Percentiles rank a stretch among this genome's conserved stretches.
phyloP scores from a whole-genome alignment of 2,113 vertebrate species.

The Pandion haliaetus region DNA sequence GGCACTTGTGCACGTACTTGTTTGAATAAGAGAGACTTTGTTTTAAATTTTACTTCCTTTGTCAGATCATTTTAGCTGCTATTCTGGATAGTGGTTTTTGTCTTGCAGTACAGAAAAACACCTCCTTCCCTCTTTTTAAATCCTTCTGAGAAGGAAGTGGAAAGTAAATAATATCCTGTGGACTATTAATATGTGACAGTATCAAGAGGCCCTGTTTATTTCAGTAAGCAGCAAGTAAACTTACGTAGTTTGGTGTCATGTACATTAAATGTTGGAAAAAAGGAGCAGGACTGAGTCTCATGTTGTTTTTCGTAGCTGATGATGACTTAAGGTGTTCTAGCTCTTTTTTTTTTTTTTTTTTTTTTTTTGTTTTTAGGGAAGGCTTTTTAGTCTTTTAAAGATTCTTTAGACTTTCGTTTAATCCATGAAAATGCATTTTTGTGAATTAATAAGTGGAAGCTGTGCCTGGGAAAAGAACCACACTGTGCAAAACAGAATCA shows the following conservation, averaged over 20 bases:
- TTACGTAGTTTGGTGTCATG: not conserved
- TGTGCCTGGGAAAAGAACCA: not conserved
- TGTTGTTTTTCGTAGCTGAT: not conserved
- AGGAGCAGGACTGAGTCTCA: not conserved
- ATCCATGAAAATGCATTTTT: not conserved
- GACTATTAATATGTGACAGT: not conserved
- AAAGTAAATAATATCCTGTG: not conserved
- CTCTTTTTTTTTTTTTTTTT: too few species aligned
- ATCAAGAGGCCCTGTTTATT: not conserved
- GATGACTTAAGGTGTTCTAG: not conserved
- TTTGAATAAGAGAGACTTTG: not conserved
- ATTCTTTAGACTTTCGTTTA: not conserved
- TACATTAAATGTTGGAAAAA: not conserved
- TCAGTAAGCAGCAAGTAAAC: not conserved
- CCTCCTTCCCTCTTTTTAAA: not conserved
- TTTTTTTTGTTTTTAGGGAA: not conserved
- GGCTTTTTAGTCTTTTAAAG: not conserved
- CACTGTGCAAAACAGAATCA: not conserved
- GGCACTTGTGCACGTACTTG: not conserved
- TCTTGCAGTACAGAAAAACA: not conserved
- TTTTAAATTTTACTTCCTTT: not conserved
- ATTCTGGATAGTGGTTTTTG: not conserved
- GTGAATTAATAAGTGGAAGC: not conserved
- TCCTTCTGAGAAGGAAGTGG: not conserved
- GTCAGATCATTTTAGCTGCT: not conserved